Evolutionary conservation across 2,797 vertebrate species (phyloP), one percentile per base, ranked within the genome.

Genomic region (Ibycter americanus): DNA sequence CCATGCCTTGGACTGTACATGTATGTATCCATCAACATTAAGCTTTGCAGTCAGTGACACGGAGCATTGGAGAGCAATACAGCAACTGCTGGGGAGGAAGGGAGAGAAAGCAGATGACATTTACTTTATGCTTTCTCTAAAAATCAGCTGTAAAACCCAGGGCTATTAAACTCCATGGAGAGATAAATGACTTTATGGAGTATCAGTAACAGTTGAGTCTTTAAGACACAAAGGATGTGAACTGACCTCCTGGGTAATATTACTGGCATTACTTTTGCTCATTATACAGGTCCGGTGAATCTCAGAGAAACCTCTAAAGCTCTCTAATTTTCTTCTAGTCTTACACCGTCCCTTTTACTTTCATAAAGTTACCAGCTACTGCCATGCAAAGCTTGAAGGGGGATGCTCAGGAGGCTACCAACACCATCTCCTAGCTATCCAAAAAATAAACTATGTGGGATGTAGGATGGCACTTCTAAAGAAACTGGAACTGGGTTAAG

Each of bases 191-290:
- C 26, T 67, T 84, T 83, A 81, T 68, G 76, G 84, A 84, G n/a
- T 40, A 79, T 44, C 66, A 76, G 42, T 67, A 88, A 63, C 26
- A 58, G 38, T n/a, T 68, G 61, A 62, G 54, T 83, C 59, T 79
- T 83, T 84, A 81, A 86, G 63, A 13, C 40, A 76, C 72, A 36
- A 88, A 74, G 38, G 36, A 86, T 71, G 26, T 83, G 85, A 90
- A 94, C 47, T 93, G 61, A 74, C 46, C 85, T 89, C 56, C 34
- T 83, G 83, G 32, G 77, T 87, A 84, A 82, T 82, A 90, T 89
- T 80, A 71, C 29, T 55, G 67, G 40, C 32, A 84, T 84, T 68
- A 68, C 7, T 81, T 92, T 61, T 83, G 46, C 55, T 79, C 72
- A 32, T 83, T 74, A 9, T 59, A 89, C 52, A 59, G n/a, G 40